These are phyloP conservation scores for Pagetopsis macropterus DNA, from an alignment of 2,797 vertebrate species.

Conservation along the genomic window DNA sequence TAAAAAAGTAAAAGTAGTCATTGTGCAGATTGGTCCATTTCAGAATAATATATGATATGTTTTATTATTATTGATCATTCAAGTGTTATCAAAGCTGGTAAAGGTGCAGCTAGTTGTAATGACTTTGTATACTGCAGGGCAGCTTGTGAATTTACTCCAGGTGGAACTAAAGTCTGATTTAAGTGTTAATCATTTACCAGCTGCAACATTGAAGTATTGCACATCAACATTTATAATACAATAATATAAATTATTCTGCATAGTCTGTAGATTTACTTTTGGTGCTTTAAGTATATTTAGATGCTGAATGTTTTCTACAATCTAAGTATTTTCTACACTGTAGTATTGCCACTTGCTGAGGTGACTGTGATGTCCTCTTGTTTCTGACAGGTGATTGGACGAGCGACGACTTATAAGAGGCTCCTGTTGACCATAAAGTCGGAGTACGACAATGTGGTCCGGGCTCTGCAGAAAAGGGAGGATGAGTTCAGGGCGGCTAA, in stretches of 20 bases:
- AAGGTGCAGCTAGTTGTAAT: too few species aligned
- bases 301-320: not conserved
- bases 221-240: not conserved
- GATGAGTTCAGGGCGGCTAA: slow-evolving; percentile 57
- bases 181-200: not conserved
- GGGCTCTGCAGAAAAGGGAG: slow-evolving; percentile 70
- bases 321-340: not conserved
- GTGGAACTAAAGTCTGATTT: too few species aligned
- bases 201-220: not conserved
- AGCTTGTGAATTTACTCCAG: too few species aligned
- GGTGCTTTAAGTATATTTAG: too few species aligned
- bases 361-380: not conserved
- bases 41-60: too few species aligned
- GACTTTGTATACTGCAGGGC: too few species aligned
- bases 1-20: too few species aligned
- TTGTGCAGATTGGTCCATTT: too few species aligned
- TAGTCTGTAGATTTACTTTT: too few species aligned
- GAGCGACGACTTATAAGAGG: slow-evolving; percentile 73
- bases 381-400: slow-evolving; percentile 77
- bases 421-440: slow-evolving; percentile 83
- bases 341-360: not conserved
- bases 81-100: too few species aligned
- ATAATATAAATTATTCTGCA: not conserved
- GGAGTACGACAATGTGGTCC: slow-evolving; percentile 82
- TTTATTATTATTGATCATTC: too few species aligned